phyloP scores from a whole-genome alignment of 2,113 vertebrate species.

The Butorides virescens region DNA sequence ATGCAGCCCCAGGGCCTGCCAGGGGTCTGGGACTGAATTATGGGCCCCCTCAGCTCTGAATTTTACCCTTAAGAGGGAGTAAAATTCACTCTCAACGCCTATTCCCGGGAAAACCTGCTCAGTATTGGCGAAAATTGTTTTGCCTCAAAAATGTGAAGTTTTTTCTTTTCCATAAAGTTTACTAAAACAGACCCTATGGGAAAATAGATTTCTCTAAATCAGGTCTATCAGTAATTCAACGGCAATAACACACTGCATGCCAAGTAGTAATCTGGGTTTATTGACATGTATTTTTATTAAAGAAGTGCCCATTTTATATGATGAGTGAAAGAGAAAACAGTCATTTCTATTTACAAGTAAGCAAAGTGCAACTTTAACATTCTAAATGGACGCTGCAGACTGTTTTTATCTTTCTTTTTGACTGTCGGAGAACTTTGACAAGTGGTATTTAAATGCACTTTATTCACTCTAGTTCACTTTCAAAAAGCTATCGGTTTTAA shows the following conservation, averaged over 20 bases:
- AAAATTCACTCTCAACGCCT: neutral
- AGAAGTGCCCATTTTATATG: neutral
- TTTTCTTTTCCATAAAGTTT: neutral
- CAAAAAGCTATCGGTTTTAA: neutral
- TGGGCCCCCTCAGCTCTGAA: neutral
- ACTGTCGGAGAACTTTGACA: neutral
- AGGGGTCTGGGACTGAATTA: neutral
- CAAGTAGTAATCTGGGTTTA: neutral
- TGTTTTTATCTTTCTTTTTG: constrained; percentile 16
- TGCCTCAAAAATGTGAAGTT: neutral
- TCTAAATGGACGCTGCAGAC: neutral
- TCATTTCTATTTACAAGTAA: neutral
- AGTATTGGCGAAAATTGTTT: neutral
- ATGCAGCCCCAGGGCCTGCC: neutral
- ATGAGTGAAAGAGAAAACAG: neutral
- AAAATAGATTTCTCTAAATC: neutral
- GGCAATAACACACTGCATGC: neutral
- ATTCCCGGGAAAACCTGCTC: neutral
- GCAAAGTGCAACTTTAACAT: neutral
- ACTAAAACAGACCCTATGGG: neutral
- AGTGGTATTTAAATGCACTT: neutral
- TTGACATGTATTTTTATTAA: neutral
- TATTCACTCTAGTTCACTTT: neutral
- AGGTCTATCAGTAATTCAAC: neutral
- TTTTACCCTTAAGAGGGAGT: neutral